phyloP scores from a whole-genome alignment of 2,888 invertebrate species.

The Dasypogon diadema region DNA sequence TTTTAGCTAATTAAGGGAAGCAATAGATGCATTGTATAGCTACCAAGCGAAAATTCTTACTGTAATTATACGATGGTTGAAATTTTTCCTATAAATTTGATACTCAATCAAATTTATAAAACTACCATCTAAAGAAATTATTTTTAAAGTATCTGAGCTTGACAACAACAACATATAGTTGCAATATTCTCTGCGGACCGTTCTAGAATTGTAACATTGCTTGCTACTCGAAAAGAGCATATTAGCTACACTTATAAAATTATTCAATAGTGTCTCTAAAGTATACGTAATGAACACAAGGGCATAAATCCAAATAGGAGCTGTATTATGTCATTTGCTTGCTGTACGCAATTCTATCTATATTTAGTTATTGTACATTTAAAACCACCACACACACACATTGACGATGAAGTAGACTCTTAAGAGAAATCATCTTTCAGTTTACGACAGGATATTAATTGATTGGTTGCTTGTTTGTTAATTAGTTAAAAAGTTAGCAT shows the following conservation, averaged over 20 bases:
- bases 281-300: conserved; percentile 49
- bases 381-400: conserved; percentile 54
- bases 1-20: too few relatives aligned
- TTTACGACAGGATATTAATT: background rate
- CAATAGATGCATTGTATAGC: too few relatives aligned
- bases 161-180: too few relatives aligned
- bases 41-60: too few relatives aligned
- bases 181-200: conserved; percentile 14
- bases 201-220: conserved; percentile 34
- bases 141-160: too few relatives aligned
- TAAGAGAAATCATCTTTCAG: background rate
- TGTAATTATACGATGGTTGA: too few relatives aligned
- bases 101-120: too few relatives aligned
- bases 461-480: background rate
- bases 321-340: conserved; percentile 39
- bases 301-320: conserved; percentile 49
- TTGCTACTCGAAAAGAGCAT: conserved; percentile 30
- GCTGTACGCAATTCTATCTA: conserved; percentile 50
- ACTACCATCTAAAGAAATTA: too few relatives aligned
- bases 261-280: conserved; percentile 29
- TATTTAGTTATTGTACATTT: conserved; percentile 54
- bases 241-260: conserved; percentile 37
- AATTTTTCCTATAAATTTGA: too few relatives aligned
- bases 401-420: conserved; percentile 41
- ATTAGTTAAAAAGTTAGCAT: background rate